These are phyloP conservation scores for Didymodactylos carnosus DNA, from an alignment of 2,888 invertebrate species.

Conservation along the genomic window DNA sequence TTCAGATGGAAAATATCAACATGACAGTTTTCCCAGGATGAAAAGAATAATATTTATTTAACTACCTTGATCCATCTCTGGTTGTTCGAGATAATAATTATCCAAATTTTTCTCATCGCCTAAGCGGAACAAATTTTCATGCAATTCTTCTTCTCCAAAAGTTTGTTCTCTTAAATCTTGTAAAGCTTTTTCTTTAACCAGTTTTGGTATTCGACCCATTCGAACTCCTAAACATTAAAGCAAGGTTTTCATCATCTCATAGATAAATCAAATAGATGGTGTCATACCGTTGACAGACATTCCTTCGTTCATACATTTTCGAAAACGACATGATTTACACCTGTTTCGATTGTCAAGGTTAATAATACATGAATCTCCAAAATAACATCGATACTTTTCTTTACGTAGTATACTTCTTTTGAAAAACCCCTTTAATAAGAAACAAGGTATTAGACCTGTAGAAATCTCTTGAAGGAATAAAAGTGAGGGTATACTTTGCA, in stretches of 20 bases:
- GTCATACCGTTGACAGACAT: conserved; percentile 30
- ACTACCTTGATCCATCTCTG: too few relatives aligned
- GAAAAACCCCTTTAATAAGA: conserved; percentile 28
- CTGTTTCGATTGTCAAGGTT: conserved; percentile 28
- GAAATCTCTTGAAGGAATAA: not conserved
- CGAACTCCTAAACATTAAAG: conserved; percentile 24
- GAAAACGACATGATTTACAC: conserved; percentile 31
- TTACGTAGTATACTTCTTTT: conserved; percentile 26
- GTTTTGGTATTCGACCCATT: conserved; percentile 32
- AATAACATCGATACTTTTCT: conserved; percentile 28
- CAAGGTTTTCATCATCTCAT: not conserved
- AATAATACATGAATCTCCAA: conserved; percentile 25
- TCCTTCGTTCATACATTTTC: conserved; percentile 24
- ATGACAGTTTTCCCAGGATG: too few relatives aligned
- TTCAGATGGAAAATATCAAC: too few relatives aligned
- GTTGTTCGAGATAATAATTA: too few relatives aligned
- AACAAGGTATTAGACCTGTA: too few relatives aligned
- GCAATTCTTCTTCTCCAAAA: too few relatives aligned
- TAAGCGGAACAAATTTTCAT: too few relatives aligned
- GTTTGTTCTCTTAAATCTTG: not conserved
- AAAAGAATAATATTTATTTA: too few relatives aligned
- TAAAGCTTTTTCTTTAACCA: conserved; percentile 28
- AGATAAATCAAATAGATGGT: not conserved
- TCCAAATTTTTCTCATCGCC: too few relatives aligned
- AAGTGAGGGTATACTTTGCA: too few relatives aligned